Base-by-base conservation (phyloP, 2,113 vertebrate species). In the Pyrgilauda ruficollis region DNA sequence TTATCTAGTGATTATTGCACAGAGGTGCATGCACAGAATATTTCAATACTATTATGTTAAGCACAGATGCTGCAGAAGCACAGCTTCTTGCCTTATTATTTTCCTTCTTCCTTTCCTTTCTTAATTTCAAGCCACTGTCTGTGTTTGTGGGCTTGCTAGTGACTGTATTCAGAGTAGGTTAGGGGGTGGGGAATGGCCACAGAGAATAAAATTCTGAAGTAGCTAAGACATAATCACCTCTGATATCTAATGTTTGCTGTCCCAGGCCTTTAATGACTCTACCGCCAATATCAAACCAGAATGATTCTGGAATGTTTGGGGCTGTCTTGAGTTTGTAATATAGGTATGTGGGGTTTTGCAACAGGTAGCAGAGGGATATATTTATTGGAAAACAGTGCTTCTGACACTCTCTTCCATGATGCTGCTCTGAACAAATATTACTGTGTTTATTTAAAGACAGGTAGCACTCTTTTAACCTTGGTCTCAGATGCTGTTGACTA, bases 1-100 rank as follows among this genome's bases (percentile, higher is more conserved):
- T 89, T 95, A 91, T 92, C 89, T 89, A 75, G 83, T 84, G 89
- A 89, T 89, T 96, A 95, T 75, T 89, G 56, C 73, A 84, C 22
- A 52, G 56, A 91, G 26, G 47, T 87, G 41, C 89, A 92, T 70
- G 76, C 72, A 77, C 14, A 77, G 92, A 95, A 84, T 94, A 93
- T 90, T 90, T 96, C 88, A 88, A 39, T 11, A 8, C 21, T 62
- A 69, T 86, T 94, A 87, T 74, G 35, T 70, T 49, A 86, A 88
- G 64, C 46, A 63, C 59, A 86, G 83, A 50, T 90, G 50, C 67
- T 86, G 37, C 58, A 90, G 63, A 88, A 92, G 31, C 35, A 79
- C 37, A 75, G 49, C 19, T 90, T 91, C 81, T 56, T 86, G 33
- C 33, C 10, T 68, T 47, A 50, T 41, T 53, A 50, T 84, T 43